Base-by-base conservation (phyloP, 2,888 invertebrate species). In the Coenonympha glycerion region DNA sequence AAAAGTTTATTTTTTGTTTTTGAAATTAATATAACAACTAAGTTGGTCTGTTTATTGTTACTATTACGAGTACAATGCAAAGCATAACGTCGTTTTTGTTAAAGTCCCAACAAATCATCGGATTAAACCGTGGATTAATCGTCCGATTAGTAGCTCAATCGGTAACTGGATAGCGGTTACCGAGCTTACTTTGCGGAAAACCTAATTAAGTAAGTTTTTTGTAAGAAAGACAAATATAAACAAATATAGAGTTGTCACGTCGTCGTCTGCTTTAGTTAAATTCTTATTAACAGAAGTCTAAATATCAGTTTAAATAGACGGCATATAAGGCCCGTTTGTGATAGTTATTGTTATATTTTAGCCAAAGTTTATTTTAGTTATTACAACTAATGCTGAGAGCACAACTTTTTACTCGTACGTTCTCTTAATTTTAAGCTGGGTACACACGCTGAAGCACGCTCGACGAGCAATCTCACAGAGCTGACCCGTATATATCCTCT, bases 301-400 rank as follows among this genome's bases (percentile, higher is more conserved):
- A n/a, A n/a, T n/a, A n/a, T n/a, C n/a, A n/a, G n/a, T n/a, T n/a
- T n/a, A n/a, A n/a, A 24, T 6, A 9, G 2, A 24, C 9, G 24
- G 9, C 24, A 5, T 6, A 8, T 24, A 6, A 2, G 24, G n/a
- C n/a, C n/a, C n/a, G n/a, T n/a, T n/a, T n/a, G n/a, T n/a, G n/a
- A n/a, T n/a, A n/a, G n/a, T n/a, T 21, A 11, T 63, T 68, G 67
- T 65, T 62, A 67, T 64, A 60, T 68, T 63, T 72, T 73, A 64
- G 75, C 81, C 83, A 83, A 82, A 83, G 80, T 79, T 76, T 79
- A 76, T 75, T 76, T 78, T 69, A 76, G 71, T 75, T 71, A 60
- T 72, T 72, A 65, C 58, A 60, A 19, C 11, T 36, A 15, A 54
- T 58, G 73, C 73, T 75, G 57, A 64, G 62, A 75, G 73, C 76